A percentile compares a stretch with the other conserved stretches of the same genome.
Evolutionary conservation across 2,888 invertebrate genomes (phyloP).

Genomic region (Tenthredo notha): DNA sequence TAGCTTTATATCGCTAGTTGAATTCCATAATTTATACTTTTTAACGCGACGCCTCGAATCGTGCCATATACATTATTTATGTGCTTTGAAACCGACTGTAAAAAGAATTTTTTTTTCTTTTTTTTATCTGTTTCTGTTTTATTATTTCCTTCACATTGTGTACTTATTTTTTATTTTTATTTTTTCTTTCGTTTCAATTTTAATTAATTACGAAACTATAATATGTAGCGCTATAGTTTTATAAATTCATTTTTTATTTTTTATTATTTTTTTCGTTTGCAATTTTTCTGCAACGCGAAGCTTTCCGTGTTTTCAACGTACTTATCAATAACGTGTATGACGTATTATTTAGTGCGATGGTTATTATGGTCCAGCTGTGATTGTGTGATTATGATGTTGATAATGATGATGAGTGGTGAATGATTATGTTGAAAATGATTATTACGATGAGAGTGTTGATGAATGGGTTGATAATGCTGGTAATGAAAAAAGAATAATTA

Average conservation of each 20-base stretch:
- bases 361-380: conserved; percentile 16
- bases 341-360: conserved; percentile 41
- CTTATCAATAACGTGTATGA: conserved; percentile 25
- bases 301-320: conserved; percentile 36
- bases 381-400: not conserved
- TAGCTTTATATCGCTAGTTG: not conserved
- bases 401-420: not conserved
- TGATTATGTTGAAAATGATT: conserved; percentile 22
- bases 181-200: not conserved
- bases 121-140: not conserved
- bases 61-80: not conserved
- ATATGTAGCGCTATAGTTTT: not conserved
- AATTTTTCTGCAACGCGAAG: conserved; percentile 28
- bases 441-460: not conserved
- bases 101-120: not conserved
- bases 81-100: not conserved
- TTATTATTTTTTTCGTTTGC: not conserved
- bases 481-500: not conserved
- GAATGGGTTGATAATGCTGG: conserved; percentile 14
- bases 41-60: not conserved
- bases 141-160: not conserved
- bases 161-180: not conserved
- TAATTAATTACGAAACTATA: not conserved
- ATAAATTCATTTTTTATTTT: not conserved
- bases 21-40: not conserved